These are phyloP conservation scores for Eretmocerus hayati DNA, from an alignment of 2,888 invertebrate genomes.

Conservation along the genomic window DNA sequence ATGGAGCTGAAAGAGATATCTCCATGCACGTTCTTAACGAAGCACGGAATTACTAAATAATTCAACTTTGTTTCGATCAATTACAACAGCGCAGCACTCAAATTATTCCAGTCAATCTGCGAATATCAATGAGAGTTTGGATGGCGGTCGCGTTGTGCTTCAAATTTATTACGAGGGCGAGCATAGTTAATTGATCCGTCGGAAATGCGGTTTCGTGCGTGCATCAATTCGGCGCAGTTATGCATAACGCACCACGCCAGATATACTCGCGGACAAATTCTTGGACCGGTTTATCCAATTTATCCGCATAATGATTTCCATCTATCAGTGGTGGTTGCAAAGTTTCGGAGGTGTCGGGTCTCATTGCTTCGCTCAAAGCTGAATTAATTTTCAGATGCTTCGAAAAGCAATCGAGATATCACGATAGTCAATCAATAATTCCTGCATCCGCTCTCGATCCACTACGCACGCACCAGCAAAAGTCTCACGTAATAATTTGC, in stretches of 20 bases:
- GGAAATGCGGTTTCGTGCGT: background rate
- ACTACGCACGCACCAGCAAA: too few relatives aligned
- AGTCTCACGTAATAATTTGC: too few relatives aligned
- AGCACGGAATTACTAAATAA: slow-evolving; percentile 39
- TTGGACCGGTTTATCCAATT: background rate
- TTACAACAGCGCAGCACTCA: slow-evolving; percentile 23
- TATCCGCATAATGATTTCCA: slow-evolving; percentile 16
- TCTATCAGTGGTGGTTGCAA: slow-evolving; percentile 37
- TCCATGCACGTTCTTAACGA: slow-evolving; percentile 37
- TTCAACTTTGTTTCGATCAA: slow-evolving; percentile 35
- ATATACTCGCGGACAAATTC: too few relatives aligned
- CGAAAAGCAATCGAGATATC: too few relatives aligned
- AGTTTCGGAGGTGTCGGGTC: too few relatives aligned
- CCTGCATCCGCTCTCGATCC: too few relatives aligned
- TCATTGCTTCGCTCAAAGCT: too few relatives aligned
- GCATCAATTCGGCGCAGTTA: background rate
- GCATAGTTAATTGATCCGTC: slow-evolving; percentile 16
- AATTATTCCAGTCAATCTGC: slow-evolving; percentile 29
- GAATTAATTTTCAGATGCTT: too few relatives aligned
- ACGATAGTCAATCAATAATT: too few relatives aligned
- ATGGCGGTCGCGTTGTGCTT: slow-evolving; percentile 13
- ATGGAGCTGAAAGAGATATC: too few relatives aligned
- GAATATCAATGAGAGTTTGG: too few relatives aligned
- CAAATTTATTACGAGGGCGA: slow-evolving; percentile 19
- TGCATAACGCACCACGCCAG: too few relatives aligned